Conservation (phyloP, 2,888 invertebrate species). For the Leucophora obtusa region DNA sequence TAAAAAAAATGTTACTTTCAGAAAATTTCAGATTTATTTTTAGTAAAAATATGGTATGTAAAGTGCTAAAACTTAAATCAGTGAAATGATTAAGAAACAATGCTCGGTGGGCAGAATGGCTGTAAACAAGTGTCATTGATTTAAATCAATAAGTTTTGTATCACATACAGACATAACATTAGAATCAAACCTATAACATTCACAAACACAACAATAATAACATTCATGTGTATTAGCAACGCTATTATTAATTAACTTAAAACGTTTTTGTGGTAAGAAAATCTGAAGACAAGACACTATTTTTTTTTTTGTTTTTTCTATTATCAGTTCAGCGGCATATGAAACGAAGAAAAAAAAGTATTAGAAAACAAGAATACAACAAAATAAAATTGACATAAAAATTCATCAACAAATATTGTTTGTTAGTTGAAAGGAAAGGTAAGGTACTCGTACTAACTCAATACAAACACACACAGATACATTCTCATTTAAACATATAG, state of each 20-base stretch:
- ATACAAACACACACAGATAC: not conserved
- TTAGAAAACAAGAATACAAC: slow-evolving; percentile 44
- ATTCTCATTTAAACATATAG: not conserved
- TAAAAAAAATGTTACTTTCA: no score
- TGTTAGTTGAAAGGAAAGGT: slow-evolving; percentile 34
- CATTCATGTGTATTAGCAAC: slow-evolving; percentile 23
- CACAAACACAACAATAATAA: slow-evolving; percentile 26
- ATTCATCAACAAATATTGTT: slow-evolving; percentile 54
- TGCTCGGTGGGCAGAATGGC: no score
- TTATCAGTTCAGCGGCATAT: slow-evolving; percentile 62
- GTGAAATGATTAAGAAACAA: no score
- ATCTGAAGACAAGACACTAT: slow-evolving; percentile 48
- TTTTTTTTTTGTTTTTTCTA: slow-evolving; percentile 47
- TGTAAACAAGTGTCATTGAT: slow-evolving; percentile 27
- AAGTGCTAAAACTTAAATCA: no score
- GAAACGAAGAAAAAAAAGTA: slow-evolving; percentile 43
- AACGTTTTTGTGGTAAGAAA: slow-evolving; percentile 68
- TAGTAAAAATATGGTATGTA: no score
- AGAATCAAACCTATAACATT: slow-evolving; percentile 21
- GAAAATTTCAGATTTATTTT: no score
- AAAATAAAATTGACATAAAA: slow-evolving; percentile 36
- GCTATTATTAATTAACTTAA: slow-evolving; percentile 74
- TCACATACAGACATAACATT: slow-evolving; percentile 41
- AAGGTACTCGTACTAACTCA: slow-evolving; percentile 15
- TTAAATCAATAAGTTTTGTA: slow-evolving; percentile 49